Percentiles rank a stretch among this genome's conserved stretches.
These are phyloP conservation scores for Lampris megalopsis DNA, from an alignment of 2,113 vertebrate genomes.

Conservation along the genomic window DNA sequence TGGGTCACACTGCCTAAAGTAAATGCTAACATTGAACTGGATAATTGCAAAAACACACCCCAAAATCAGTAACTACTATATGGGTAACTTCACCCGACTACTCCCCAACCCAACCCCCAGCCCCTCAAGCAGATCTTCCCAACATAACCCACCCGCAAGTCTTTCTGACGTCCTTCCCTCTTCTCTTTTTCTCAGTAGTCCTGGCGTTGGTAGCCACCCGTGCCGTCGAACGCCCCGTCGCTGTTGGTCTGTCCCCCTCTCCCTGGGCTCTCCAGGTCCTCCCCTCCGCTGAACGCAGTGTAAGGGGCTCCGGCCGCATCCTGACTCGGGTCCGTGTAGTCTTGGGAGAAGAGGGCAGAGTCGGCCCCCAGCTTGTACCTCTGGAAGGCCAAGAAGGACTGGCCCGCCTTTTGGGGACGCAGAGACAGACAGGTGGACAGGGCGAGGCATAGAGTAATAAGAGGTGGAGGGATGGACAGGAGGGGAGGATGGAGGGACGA, in stretches of 20 bases:
- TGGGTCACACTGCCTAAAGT: too few relatives aligned
- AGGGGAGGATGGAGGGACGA: not conserved
- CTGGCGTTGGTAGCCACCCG: slow-evolving; percentile 91
- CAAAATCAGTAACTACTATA: slow-evolving; percentile 22
- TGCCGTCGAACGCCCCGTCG: slow-evolving; percentile 84
- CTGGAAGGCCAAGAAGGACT: slow-evolving; percentile 93
- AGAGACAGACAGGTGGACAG: not conserved
- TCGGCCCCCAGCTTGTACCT: slow-evolving; percentile 94
- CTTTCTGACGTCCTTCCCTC: too few relatives aligned
- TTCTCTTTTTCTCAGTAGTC: slow-evolving; percentile 84
- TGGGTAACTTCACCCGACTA: slow-evolving; percentile 22
- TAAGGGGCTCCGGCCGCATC: slow-evolving; percentile 88
- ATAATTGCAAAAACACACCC: not conserved
- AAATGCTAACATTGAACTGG: not conserved
- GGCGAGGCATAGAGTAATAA: not conserved
- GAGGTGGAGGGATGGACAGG: not conserved
- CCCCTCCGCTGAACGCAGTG: slow-evolving; percentile 87
- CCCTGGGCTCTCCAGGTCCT: slow-evolving; percentile 83
- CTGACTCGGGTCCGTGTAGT: slow-evolving; percentile 97
- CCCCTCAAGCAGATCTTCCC: not conserved
- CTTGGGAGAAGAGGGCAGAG: slow-evolving; percentile 97
- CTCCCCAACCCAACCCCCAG: not conserved
- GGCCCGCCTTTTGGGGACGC: slow-evolving; percentile 84
- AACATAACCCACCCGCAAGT: not conserved
- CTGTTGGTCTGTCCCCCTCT: slow-evolving; percentile 81